Evolutionary conservation across 1,140 invertebrate genomes (phyloP).

Genomic region (Euwallacea similis): DNA sequence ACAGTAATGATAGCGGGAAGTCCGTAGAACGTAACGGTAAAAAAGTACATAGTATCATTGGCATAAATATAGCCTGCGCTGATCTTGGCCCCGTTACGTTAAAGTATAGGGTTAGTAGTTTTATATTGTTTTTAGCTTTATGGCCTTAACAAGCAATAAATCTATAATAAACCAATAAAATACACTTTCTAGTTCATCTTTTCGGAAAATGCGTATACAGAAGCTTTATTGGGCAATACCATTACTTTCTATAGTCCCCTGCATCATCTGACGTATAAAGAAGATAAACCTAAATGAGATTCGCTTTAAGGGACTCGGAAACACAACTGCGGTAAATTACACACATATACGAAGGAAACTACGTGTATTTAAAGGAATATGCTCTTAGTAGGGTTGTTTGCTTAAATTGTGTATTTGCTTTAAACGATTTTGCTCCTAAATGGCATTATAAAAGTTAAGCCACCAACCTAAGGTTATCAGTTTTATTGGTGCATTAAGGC

Average conservation of each 20-base stretch:
- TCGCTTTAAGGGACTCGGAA: conserved; percentile 16
- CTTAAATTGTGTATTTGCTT: conserved; percentile 21
- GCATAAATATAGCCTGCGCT: no score
- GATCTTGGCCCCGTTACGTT: no score
- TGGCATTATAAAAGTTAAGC: conserved; percentile 20
- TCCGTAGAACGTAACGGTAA: no score
- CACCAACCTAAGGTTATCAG: background rate
- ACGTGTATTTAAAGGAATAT: conserved; percentile 27
- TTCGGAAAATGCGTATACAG: no score
- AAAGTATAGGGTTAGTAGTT: no score
- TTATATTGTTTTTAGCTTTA: no score
- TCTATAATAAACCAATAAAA: no score
- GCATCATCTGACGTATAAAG: conserved; percentile 7
- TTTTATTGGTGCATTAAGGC: conserved; percentile 8
- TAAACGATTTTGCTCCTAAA: conserved; percentile 13
- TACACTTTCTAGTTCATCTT: no score
- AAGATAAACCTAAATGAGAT: conserved; percentile 17
- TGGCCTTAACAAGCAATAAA: no score
- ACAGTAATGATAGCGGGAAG: no score
- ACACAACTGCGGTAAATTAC: conserved; percentile 24
- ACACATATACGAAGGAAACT: conserved; percentile 21
- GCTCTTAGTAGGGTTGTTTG: conserved; percentile 18
- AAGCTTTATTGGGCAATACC: background rate
- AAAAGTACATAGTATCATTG: no score
- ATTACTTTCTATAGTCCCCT: conserved; percentile 13